A percentile compares a stretch with the other conserved stretches of the same genome.
Evolutionary conservation across 1,140 invertebrate genomes (phyloP).

Genomic region (Magallana gigas): DNA sequence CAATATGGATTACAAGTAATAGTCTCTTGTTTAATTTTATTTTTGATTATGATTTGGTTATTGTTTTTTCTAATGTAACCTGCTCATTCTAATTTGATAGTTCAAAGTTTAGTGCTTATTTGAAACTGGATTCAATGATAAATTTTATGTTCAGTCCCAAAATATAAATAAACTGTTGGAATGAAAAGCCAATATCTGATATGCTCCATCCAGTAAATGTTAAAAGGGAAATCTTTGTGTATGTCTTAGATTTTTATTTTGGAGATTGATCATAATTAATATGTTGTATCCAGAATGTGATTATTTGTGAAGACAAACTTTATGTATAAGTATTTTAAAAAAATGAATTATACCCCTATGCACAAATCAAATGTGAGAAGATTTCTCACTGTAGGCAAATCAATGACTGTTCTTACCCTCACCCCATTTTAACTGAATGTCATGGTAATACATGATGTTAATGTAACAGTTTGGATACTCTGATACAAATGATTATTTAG

Average conservation of each 20-base stretch:
- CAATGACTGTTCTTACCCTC: too few relatives aligned
- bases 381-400: background rate
- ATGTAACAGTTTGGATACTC: too few relatives aligned
- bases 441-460: too few relatives aligned
- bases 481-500: too few relatives aligned
- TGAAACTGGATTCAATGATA: conserved; percentile 22
- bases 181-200: too few relatives aligned
- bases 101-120: conserved; percentile 1
- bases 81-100: background rate
- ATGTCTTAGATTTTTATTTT: background rate
- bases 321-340: background rate
- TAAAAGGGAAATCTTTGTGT: too few relatives aligned
- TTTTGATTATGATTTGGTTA: too few relatives aligned
- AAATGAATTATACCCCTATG: background rate
- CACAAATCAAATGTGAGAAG: background rate
- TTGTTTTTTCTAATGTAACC: background rate
- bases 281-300: conserved; percentile 13
- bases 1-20: background rate
- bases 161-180: background rate
- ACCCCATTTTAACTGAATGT: too few relatives aligned
- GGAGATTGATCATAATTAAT: conserved; percentile 11
- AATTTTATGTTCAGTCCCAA: conserved; percentile 20
- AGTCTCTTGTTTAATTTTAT: too few relatives aligned
- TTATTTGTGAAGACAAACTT: conserved; percentile 25
- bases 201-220: too few relatives aligned